Conservation (phyloP, 1,140 invertebrate genomes). For the Campodea augens region DNA sequence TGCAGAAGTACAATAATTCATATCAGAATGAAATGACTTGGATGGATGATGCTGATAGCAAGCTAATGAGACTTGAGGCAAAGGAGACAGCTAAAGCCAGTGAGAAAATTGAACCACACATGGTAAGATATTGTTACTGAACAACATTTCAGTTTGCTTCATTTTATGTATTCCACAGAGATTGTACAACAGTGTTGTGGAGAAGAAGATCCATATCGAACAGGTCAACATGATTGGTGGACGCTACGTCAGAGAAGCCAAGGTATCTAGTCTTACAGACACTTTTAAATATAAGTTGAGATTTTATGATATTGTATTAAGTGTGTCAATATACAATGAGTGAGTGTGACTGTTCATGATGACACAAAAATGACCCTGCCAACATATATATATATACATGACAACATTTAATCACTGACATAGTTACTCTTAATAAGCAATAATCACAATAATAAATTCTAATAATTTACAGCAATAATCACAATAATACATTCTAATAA, state of each 20-base stretch:
- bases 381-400: no score
- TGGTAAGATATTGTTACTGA: constrained; percentile 33
- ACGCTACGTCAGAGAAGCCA: constrained; percentile 88
- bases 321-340: no score
- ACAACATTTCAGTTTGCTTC: neutral
- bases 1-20: constrained; percentile 68
- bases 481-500: no score
- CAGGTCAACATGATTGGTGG: constrained; percentile 86
- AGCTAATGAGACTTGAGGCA: constrained; percentile 46
- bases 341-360: no score
- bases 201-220: constrained; percentile 81
- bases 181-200: constrained; percentile 71
- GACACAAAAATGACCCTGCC: no score
- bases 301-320: no score
- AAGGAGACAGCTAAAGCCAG: constrained; percentile 43
- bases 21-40: constrained; percentile 71
- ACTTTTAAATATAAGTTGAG: no score
- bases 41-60: constrained; percentile 56
- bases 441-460: no score
- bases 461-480: no score
- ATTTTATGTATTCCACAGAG: constrained; percentile 33
- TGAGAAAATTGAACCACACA: constrained; percentile 52
- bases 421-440: no score
- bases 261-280: constrained; percentile 72
- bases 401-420: no score